Conservation (phyloP, 2,797 vertebrate genomes). For the Prionace glauca region DNA sequence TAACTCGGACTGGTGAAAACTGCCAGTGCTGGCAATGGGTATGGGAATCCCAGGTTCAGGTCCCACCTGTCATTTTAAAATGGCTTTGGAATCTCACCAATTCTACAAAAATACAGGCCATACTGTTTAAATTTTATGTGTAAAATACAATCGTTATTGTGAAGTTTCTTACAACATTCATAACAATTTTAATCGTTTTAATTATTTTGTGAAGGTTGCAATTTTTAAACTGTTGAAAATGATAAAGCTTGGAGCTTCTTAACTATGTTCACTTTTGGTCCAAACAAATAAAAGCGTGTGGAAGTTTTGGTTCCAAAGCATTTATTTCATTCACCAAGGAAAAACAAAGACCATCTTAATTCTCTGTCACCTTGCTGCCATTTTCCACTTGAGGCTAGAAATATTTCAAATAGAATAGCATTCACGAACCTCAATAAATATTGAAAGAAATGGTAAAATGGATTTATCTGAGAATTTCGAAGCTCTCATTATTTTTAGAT, state of each 20-base stretch:
- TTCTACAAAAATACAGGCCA: not conserved
- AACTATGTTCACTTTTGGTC: not conserved
- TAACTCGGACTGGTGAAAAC: not conserved
- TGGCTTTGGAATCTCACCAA: not conserved
- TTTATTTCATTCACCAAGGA: not conserved
- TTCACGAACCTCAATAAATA: not conserved
- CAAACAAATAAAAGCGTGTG: not conserved
- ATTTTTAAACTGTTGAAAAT: not conserved
- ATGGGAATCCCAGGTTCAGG: not conserved
- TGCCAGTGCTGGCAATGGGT: not conserved
- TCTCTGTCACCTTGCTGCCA: not conserved
- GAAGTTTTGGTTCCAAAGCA: not conserved
- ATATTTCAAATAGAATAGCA: not conserved
- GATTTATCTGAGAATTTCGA: constrained; percentile 7
- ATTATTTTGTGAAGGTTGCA: not conserved
- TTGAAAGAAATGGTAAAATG: not conserved
- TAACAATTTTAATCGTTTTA: not conserved
- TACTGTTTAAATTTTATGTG: not conserved
- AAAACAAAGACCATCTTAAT: not conserved
- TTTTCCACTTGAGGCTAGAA: not conserved
- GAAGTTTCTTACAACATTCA: not conserved
- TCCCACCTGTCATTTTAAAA: not conserved
- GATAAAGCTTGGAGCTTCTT: not conserved
- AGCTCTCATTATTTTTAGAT: constrained; percentile 1
- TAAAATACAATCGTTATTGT: not conserved